phyloP scores from a whole-genome alignment of 2,113 vertebrate genomes.

The Limanda limanda region DNA sequence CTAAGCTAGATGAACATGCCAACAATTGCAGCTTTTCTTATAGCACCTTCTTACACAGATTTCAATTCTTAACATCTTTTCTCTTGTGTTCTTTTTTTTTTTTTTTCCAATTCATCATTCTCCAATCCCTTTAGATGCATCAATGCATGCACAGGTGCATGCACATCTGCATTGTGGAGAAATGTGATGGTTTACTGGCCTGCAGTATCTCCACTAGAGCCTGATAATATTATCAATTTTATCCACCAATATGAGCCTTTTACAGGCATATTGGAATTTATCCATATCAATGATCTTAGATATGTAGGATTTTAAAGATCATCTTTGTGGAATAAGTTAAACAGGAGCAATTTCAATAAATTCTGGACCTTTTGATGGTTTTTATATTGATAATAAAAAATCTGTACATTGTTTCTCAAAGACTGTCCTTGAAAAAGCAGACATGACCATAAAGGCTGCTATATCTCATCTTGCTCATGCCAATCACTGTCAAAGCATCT shows the following conservation, averaged over 20 bases:
- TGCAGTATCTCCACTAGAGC: neutral
- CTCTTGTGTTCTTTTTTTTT: neutral
- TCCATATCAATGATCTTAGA: too few relatives aligned
- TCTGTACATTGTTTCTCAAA: neutral
- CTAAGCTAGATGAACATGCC: neutral
- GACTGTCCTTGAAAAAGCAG: slow-evolving; percentile 26
- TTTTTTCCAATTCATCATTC: neutral
- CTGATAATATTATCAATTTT: too few relatives aligned
- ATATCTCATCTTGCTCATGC: slow-evolving; percentile 18
- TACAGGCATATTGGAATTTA: too few relatives aligned
- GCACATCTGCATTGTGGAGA: too few relatives aligned
- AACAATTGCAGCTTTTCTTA: neutral
- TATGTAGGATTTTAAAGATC: neutral
- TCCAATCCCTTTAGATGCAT: neutral
- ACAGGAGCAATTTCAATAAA: too few relatives aligned
- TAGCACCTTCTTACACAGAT: neutral
- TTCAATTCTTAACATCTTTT: neutral
- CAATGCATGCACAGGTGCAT: neutral
- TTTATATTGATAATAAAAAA: neutral
- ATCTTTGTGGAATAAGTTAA: neutral
- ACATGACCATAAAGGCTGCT: slow-evolving; percentile 5
- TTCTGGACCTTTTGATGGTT: neutral
- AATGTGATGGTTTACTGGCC: neutral
- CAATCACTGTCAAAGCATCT: slow-evolving; percentile 15
- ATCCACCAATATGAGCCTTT: too few relatives aligned